These are phyloP conservation scores for Pachydiplax longipennis DNA, from an alignment of 2,888 invertebrate species.

Conservation along the genomic window DNA sequence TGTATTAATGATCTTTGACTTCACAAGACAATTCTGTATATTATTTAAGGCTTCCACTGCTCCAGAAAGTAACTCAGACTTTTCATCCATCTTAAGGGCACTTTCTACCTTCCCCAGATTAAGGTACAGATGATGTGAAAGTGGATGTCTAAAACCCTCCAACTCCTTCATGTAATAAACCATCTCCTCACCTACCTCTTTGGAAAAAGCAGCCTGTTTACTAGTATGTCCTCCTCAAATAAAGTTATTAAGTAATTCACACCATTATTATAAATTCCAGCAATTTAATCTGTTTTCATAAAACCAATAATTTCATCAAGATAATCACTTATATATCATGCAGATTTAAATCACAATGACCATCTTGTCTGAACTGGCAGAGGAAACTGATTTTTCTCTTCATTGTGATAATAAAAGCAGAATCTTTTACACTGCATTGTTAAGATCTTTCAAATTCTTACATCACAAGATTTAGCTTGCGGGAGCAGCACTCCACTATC, in stretches of 20 bases:
- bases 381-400: conserved; percentile 45
- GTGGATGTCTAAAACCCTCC: too few species aligned
- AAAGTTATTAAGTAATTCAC: too few species aligned
- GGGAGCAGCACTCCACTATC: neutral
- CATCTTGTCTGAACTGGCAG: conserved; percentile 47
- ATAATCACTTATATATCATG: too few species aligned
- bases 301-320: too few species aligned
- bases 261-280: too few species aligned
- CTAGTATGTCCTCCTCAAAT: too few species aligned
- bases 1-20: neutral
- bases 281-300: too few species aligned
- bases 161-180: too few species aligned
- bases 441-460: conserved; percentile 45
- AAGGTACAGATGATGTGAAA: too few species aligned
- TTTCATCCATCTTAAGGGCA: neutral
- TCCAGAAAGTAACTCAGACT: neutral
- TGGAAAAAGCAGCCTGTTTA: too few species aligned
- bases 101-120: neutral
- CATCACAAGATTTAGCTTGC: too few species aligned
- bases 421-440: conserved; percentile 33
- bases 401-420: conserved; percentile 45
- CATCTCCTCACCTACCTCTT: too few species aligned
- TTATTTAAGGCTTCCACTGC: neutral
- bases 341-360: conserved; percentile 47
- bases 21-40: neutral